A percentile compares a stretch with the other conserved stretches of the same genome.
These are phyloP conservation scores for Drosophila borborema DNA, from an alignment of 2,888 invertebrate species.

Conservation along the genomic window DNA sequence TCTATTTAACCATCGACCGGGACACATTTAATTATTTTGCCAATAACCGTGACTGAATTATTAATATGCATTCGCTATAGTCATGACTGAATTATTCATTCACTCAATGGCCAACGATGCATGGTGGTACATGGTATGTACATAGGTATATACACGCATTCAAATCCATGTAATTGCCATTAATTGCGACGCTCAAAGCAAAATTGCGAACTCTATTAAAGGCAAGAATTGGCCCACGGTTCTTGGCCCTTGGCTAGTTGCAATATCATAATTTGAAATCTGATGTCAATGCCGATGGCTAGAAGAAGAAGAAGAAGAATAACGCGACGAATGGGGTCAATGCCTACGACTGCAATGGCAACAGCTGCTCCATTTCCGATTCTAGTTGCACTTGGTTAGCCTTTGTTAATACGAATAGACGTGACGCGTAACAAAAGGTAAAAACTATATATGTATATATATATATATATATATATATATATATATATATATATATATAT, in stretches of 20 bases:
- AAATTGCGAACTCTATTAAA: slow-evolving; percentile 22
- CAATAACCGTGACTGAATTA: slow-evolving; percentile 51
- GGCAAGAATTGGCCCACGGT: background rate
- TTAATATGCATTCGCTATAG: slow-evolving; percentile 54
- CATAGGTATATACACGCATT: slow-evolving; percentile 4
- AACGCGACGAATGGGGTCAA: background rate
- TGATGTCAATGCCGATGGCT: background rate
- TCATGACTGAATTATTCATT: slow-evolving; percentile 33
- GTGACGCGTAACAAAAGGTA: background rate
- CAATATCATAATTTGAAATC: slow-evolving; percentile 4
- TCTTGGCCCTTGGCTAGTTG: background rate
- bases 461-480: background rate
- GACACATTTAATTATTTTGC: slow-evolving; percentile 53
- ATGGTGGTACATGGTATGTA: slow-evolving; percentile 1
- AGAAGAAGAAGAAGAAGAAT: background rate
- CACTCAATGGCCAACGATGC: slow-evolving; percentile 9
- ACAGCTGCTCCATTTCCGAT: slow-evolving; percentile 12
- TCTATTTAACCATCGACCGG: slow-evolving; percentile 29
- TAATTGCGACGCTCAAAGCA: slow-evolving; percentile 23
- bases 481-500: background rate
- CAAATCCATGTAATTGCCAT: slow-evolving; percentile 33
- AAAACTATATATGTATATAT: background rate
- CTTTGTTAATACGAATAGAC: background rate
- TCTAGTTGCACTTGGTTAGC: background rate
- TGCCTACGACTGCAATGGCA: background rate